Evolutionary conservation across 2,888 invertebrate species (phyloP).

Genomic region (Euphydryas editha): DNA sequence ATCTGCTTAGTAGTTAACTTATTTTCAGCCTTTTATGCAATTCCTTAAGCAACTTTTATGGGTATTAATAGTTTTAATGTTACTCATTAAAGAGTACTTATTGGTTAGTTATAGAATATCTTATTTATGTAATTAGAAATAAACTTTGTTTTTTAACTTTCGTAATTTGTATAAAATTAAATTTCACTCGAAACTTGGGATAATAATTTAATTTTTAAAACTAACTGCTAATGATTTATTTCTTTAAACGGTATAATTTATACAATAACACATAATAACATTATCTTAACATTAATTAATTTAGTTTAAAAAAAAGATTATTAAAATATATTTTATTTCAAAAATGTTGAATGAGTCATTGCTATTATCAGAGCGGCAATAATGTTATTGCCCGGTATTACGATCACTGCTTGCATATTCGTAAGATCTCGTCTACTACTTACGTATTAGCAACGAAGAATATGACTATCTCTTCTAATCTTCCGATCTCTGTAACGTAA

Average conservation of each 20-base stretch:
- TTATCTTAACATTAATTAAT: not conserved
- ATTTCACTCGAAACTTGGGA: not conserved
- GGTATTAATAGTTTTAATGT: not conserved
- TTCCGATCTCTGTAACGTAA: not conserved
- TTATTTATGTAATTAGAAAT: not conserved
- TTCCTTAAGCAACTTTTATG: constrained; percentile 5
- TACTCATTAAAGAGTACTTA: constrained; percentile 2
- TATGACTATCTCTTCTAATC: not conserved
- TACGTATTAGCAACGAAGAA: not conserved
- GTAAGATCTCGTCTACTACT: constrained; percentile 25
- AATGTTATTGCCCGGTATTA: constrained; percentile 27
- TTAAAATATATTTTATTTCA: not conserved
- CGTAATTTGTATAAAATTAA: too few relatives aligned
- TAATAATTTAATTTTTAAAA: not conserved
- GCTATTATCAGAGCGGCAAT: constrained; percentile 56
- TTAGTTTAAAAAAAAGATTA: not conserved
- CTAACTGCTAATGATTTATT: not conserved
- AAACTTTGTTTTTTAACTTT: too few relatives aligned
- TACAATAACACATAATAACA: not conserved
- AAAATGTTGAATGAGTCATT: constrained; percentile 36
- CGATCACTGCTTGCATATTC: constrained; percentile 24
- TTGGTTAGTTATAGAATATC: not conserved
- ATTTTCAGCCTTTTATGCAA: constrained; percentile 2
- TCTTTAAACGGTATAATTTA: not conserved
- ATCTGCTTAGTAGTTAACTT: not conserved